Percentiles rank a stretch among this genome's conserved stretches.
phyloP scores from a whole-genome alignment of 1,140 invertebrate species.

The Drosophila tani region DNA sequence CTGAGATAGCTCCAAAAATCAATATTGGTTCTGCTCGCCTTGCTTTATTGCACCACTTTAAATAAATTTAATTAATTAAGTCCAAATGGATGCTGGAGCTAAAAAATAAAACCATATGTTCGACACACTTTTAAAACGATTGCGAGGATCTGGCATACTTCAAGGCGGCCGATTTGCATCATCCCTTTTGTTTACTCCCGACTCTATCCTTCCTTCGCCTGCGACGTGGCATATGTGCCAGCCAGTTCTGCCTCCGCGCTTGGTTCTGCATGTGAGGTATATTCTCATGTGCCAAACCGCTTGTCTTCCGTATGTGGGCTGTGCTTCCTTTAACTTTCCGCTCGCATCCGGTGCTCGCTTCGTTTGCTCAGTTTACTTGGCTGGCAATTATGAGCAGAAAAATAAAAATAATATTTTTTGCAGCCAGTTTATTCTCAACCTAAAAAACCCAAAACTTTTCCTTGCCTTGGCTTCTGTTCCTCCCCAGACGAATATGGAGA shows the following conservation, averaged over 20 bases:
- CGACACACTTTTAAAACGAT: conserved; percentile 42
- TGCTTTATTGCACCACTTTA: conserved; percentile 55
- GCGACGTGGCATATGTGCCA: conserved; percentile 37
- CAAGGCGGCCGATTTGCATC: conserved; percentile 45
- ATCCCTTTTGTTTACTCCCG: conserved; percentile 9
- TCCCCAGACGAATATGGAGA: conserved; percentile 8
- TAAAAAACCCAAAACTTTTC: conserved; percentile 35
- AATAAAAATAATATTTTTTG: conserved; percentile 80
- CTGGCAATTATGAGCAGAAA: conserved; percentile 71
- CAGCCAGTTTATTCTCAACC: conserved; percentile 56
- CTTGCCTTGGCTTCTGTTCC: background rate
- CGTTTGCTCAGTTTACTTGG: conserved; percentile 49
- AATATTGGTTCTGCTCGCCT: conserved; percentile 16
- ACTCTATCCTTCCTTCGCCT: background rate
- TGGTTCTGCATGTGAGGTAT: conserved; percentile 25
- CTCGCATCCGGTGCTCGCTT: conserved; percentile 51
- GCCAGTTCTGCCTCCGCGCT: conserved; percentile 4
- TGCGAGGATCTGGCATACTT: conserved; percentile 33
- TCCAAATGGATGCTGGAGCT: conserved; percentile 11
- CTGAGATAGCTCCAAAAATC: conserved; percentile 13
- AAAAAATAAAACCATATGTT: conserved; percentile 25
- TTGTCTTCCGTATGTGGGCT: conserved; percentile 72
- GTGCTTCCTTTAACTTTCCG: conserved; percentile 76
- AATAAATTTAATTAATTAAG: conserved; percentile 60
- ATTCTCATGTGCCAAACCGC: conserved; percentile 75